These are phyloP conservation scores for Abrostola tripartita DNA, from an alignment of 2,888 invertebrate genomes.

Conservation along the genomic window DNA sequence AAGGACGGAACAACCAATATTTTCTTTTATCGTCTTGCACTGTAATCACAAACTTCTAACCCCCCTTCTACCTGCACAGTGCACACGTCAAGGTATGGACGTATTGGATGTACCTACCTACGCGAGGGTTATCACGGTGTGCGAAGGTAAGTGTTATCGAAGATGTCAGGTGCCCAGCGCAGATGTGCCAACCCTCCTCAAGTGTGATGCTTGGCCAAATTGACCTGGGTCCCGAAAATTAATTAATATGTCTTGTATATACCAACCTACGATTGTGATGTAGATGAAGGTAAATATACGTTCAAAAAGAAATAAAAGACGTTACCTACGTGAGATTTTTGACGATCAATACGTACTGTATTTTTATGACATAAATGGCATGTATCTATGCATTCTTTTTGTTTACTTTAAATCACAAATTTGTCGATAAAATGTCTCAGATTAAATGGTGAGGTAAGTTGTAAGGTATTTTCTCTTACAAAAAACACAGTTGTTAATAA, in stretches of 20 bases:
- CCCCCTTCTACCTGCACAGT: background rate
- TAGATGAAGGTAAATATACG: background rate
- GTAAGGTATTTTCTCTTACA: no score
- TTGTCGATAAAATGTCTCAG: no score
- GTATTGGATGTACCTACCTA: slow-evolving; percentile 13
- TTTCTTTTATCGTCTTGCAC: no score
- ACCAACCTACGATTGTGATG: slow-evolving; percentile 18
- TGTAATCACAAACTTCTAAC: no score
- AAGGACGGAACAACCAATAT: no score
- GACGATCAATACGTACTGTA: no score
- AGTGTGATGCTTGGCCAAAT: slow-evolving; percentile 55
- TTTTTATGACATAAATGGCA: no score
- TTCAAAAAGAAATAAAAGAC: background rate
- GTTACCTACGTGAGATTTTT: no score
- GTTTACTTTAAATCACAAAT: no score
- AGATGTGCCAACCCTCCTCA: slow-evolving; percentile 69
- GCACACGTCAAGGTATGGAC: slow-evolving; percentile 1
- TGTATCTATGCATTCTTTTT: no score
- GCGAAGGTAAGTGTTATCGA: slow-evolving; percentile 76
- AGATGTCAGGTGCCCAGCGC: slow-evolving; percentile 81
- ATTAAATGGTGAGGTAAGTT: no score
- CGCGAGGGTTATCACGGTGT: slow-evolving; percentile 59
- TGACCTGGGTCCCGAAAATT: slow-evolving; percentile 53
- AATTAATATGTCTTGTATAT: slow-evolving; percentile 60
- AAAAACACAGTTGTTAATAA: no score